Base-by-base conservation (phyloP, 2,797 vertebrate genomes). In the Peromyscus eremicus region DNA sequence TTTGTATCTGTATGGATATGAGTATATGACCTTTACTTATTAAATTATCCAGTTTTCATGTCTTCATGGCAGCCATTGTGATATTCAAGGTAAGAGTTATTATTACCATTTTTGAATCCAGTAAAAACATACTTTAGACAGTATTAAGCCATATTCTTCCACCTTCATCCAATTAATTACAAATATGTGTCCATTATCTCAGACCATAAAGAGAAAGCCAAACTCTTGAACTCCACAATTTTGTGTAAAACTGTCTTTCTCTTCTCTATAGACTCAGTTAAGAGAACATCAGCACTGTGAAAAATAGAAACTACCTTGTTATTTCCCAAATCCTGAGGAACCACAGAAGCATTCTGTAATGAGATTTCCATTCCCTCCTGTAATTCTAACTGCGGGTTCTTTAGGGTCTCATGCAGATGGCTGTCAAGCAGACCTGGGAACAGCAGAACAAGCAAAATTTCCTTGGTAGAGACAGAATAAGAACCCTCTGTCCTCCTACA, bases 201-300 rank as follows among this genome's bases (percentile, higher is more conserved):
- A 97, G 70, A 80, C 0, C 64, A 40, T 27, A 57, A 76, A 92
- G 16, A 82, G 71, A 95, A 97, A 85, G 8, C 14, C 49, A 75
- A 81, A 82, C 21, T 29, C 23, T 2, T 37, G 19, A 71, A 37
- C 68, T 71, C 32, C 37, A 32, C 34, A 32, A 23, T 97, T 97
- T 92, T 89, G 27, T 27, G 14, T 43, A 57, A 68, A 87, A 76
- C n/a, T 97, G 46, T 90, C 91, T 52, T 94, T 96, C 79, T 96
- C 82, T 77, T 93, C 83, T 85, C 52, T 55, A 85, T 17, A 88
- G 89, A 85, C 40, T 94, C 89, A 89, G 52, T 97, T 97, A 97
- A 96, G 85, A 88, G 70, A n/a, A 29, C 27, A 94, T 32, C 95
- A 92, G 32, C 91, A 88, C 37, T 37, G 90, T 87, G 84, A 79